Base-by-base conservation (phyloP, 2,113 vertebrate genomes). In the Sakesphorus luctuosus region DNA sequence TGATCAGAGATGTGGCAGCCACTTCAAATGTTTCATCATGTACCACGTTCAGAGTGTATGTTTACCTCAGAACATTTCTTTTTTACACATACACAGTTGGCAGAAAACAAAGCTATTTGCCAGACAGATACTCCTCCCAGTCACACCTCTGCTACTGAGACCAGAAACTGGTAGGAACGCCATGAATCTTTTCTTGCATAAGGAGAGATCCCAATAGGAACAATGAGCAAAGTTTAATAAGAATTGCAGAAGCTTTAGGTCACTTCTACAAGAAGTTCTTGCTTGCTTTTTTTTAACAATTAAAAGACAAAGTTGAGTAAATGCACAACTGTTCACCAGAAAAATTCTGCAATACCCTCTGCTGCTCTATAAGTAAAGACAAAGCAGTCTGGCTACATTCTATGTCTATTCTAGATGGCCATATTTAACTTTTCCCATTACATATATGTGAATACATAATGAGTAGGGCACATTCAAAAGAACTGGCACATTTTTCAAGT, bases 1-100 rank as follows among this genome's bases (percentile, higher is more conserved):
- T 74, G 29, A 59, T 47, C 69, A 67, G 50, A 84, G 65, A n/a
- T 19, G 19, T 19, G n/a, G n/a, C 66, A 87, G 50, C 52, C 33
- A 31, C 19, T 79, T 58, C n/a, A 36, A 59, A 52, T 38, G 12
- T 47, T 55, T 76, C 33, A 50, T 40, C 61, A 36, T 2, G 18
- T n/a, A 8, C n/a, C 49, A 7, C 6, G 18, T 14, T 49, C 16
- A 40, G 14, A 44, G 23, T 13, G 0, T 7, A 33, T 3, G 19
- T 46, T 28, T 78, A 1, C 25, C 63, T 35, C 52, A 26, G 59
- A 65, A 96, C 71, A 66, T 10, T 18, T 11, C 12, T 71, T 36
- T 36, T 84, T 75, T 66, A 19, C 46, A 76, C 16, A 2, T 10
- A 44, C 40, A 86, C 17, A 25, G 29, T 6, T 6, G 20, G 9